Conservation (phyloP, 2,888 invertebrate species). For the Anoncus sp. region DNA sequence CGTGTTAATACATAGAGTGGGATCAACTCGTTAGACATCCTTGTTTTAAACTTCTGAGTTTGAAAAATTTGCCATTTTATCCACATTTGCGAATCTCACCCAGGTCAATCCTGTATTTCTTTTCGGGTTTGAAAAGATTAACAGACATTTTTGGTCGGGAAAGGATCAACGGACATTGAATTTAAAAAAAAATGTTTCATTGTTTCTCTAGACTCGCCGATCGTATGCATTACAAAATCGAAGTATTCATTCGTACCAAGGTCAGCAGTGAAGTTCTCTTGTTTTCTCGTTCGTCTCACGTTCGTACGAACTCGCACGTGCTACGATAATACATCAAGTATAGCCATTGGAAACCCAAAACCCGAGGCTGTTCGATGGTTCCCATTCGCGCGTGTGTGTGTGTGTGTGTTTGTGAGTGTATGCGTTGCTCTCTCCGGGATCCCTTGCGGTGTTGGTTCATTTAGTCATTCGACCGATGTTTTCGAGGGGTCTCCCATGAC, state of each 20-base stretch:
- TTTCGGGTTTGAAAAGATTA: too few species aligned
- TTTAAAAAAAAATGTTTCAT: background rate
- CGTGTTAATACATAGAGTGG: too few species aligned
- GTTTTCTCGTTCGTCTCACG: conserved; percentile 41
- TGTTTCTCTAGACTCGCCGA: background rate
- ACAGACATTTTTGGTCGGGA: too few species aligned
- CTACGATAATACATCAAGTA: conserved; percentile 7
- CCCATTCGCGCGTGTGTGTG: conserved; percentile 15
- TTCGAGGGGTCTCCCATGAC: conserved; percentile 52
- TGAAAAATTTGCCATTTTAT: too few species aligned
- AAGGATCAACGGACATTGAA: too few species aligned
- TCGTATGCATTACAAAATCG: background rate
- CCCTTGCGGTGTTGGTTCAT: conserved; percentile 55
- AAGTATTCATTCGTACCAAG: conserved; percentile 13
- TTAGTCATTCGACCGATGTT: conserved; percentile 58
- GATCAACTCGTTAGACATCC: background rate
- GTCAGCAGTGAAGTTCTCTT: conserved; percentile 16
- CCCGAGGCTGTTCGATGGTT: conserved; percentile 40
- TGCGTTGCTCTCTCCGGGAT: conserved; percentile 4
- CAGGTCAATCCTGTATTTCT: too few species aligned
- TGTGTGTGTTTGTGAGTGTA: too few species aligned
- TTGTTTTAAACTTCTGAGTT: background rate
- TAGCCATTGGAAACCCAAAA: conserved; percentile 39
- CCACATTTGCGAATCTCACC: too few species aligned
- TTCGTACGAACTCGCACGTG: conserved; percentile 46